Evolutionary conservation across 2,113 vertebrate species (phyloP).

Genomic region (Sebastes schlegelii): DNA sequence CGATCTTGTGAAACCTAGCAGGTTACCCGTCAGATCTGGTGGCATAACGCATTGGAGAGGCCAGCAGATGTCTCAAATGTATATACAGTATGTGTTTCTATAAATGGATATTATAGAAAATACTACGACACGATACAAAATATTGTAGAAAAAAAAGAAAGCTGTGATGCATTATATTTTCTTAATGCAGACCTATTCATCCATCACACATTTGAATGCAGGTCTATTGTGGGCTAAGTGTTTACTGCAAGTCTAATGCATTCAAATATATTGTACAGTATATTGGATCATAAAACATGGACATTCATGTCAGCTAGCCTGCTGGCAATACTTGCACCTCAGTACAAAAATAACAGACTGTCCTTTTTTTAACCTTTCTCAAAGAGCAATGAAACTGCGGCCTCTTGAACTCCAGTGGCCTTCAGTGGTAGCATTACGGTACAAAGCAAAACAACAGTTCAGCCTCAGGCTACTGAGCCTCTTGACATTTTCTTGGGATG

Average conservation of each 20-base stretch:
- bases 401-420: conserved; percentile 5
- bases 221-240: background rate
- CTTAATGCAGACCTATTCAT: background rate
- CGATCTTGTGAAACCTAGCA: no score
- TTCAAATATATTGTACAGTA: background rate
- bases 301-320: background rate
- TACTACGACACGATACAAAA: no score
- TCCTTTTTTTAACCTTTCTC: background rate
- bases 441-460: background rate
- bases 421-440: background rate
- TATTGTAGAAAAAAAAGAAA: no score
- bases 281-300: background rate
- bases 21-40: no score
- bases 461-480: background rate
- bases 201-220: background rate
- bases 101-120: no score
- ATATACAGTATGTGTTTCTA: no score
- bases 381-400: background rate
- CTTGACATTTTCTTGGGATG: conserved; percentile 8
- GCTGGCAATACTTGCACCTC: background rate
- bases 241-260: background rate
- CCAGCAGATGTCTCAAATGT: no score
- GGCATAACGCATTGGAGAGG: no score
- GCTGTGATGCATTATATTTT: background rate
- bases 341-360: background rate